These are phyloP conservation scores for Toxonevra muliebris DNA, from an alignment of 2,888 invertebrate genomes.

Conservation along the genomic window DNA sequence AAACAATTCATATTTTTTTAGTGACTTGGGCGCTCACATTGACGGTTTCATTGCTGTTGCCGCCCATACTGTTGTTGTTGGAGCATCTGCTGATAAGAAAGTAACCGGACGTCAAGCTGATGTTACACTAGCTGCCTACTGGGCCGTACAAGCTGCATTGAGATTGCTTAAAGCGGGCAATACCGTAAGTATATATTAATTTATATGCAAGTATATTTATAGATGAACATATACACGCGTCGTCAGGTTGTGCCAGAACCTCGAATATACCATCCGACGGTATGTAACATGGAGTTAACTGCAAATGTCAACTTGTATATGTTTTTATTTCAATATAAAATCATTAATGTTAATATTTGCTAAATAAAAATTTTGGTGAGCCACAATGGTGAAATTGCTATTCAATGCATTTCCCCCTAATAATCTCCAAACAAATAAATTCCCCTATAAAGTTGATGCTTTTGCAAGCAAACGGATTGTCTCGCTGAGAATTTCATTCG, in stretches of 20 bases:
- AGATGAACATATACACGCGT: no score
- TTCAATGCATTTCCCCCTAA: slow-evolving; percentile 40
- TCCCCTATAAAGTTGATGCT: no score
- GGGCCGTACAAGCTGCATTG: slow-evolving; percentile 94
- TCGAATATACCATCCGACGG: no score
- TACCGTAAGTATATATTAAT: slow-evolving; percentile 71
- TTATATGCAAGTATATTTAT: slow-evolving; percentile 17
- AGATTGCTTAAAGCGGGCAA: slow-evolving; percentile 90
- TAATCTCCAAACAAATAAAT: slow-evolving; percentile 36
- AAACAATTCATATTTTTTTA: slow-evolving; percentile 55
- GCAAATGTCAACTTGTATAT: no score
- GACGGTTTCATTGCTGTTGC: slow-evolving; percentile 99
- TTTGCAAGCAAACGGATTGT: slow-evolving; percentile 42
- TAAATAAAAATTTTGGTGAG: slow-evolving; percentile 34
- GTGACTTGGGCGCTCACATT: slow-evolving; percentile 97
- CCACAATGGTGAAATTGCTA: slow-evolving; percentile 40
- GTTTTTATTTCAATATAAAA: no score
- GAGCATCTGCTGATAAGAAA: slow-evolving; percentile 77
- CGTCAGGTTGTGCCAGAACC: no score
- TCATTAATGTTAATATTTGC: no score
- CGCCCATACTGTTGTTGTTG: slow-evolving; percentile 94
- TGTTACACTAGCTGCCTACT: slow-evolving; percentile 93
- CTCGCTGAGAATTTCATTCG: slow-evolving; percentile 16
- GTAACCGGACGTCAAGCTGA: slow-evolving; percentile 92
- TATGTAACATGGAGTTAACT: no score